Conservation (phyloP, 2,888 invertebrate species). For the Crepidodera aurea region DNA sequence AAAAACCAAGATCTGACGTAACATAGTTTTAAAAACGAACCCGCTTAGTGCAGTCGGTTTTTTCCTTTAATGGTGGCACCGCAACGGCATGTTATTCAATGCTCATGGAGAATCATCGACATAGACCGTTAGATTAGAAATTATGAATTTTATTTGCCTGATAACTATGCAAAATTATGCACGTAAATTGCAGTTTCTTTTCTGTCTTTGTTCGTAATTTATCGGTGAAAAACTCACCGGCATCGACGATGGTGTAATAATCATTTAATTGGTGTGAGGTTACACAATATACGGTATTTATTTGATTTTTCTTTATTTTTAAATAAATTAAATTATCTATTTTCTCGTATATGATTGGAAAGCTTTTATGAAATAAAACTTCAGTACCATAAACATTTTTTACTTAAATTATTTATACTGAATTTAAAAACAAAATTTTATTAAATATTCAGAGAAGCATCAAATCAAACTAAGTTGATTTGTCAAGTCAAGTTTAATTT, state of each 20-base stretch:
- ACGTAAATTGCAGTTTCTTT: constrained; percentile 35
- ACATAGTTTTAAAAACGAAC: too few relatives aligned
- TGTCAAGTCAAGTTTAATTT: too few relatives aligned
- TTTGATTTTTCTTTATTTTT: too few relatives aligned
- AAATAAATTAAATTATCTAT: too few relatives aligned
- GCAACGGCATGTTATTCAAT: constrained; percentile 32
- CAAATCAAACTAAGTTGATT: too few relatives aligned
- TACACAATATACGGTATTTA: background rate
- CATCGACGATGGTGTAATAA: background rate
- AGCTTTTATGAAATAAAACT: too few relatives aligned
- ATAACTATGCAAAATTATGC: constrained; percentile 42
- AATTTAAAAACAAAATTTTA: too few relatives aligned
- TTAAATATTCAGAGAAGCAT: too few relatives aligned
- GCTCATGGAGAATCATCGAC: constrained; percentile 24
- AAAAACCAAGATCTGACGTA: too few relatives aligned
- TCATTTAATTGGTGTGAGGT: background rate
- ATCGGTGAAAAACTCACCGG: constrained; percentile 12
- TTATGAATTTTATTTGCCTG: constrained; percentile 36
- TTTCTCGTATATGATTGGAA: too few relatives aligned
- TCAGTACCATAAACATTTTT: too few relatives aligned
- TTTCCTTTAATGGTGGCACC: constrained; percentile 1
- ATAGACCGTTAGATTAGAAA: constrained; percentile 34
- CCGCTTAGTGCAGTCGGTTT: constrained; percentile 1
- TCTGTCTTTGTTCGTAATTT: constrained; percentile 19
- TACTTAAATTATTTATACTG: too few relatives aligned